Percentiles rank a stretch among this genome's conserved stretches.
Evolutionary conservation across 2,113 vertebrate species (phyloP).

Genomic region (Xyliphius kryptos): DNA sequence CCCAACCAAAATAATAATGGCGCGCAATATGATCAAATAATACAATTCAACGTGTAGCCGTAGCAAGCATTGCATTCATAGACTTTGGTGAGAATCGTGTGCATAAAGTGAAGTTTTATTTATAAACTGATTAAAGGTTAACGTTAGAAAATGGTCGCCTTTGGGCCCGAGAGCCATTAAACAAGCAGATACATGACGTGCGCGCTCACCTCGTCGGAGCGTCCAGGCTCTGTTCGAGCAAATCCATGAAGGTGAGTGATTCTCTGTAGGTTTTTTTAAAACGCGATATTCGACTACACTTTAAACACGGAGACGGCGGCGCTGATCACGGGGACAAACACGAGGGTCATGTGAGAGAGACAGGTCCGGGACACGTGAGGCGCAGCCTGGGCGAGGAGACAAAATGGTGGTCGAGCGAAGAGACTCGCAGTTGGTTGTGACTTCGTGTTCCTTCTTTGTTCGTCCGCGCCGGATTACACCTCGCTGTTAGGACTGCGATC

Average conservation of each 20-base stretch:
- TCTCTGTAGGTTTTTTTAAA: conserved; percentile 36
- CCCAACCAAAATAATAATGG: no score
- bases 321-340: conserved; percentile 95
- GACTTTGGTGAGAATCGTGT: no score
- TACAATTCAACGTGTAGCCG: no score
- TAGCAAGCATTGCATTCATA: no score
- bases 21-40: no score
- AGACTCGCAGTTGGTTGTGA: conserved; percentile 39
- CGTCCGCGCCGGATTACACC: conserved; percentile 20
- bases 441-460: conserved; percentile 25
- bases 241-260: conserved; percentile 71
- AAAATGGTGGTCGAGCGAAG: conserved; percentile 62
- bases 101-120: no score
- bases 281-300: conserved; percentile 60
- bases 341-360: conserved; percentile 88
- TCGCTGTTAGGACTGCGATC: neutral
- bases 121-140: no score
- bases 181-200: conserved; percentile 48
- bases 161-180: conserved; percentile 21
- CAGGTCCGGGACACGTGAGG: conserved; percentile 74
- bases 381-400: conserved; percentile 55
- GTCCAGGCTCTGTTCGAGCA: conserved; percentile 85
- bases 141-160: conserved; percentile 30
- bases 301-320: conserved; percentile 66
- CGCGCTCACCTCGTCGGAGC: conserved; percentile 77